Conservation (phyloP, 2,888 invertebrate genomes). For the Entomobrya proxima region DNA sequence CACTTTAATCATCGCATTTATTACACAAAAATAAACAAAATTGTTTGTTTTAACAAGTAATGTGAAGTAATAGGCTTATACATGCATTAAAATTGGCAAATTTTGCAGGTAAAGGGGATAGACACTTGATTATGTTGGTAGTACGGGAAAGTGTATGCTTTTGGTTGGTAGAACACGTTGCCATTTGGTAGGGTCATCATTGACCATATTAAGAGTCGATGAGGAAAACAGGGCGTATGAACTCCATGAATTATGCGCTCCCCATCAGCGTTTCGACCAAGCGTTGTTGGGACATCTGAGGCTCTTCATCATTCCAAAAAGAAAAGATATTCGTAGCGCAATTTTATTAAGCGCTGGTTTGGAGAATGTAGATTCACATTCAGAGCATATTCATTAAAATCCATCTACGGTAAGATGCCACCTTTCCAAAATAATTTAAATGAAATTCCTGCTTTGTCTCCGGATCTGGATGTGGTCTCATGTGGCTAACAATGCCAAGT, state of each 20-base stretch:
- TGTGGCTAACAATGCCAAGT: slow-evolving; percentile 68
- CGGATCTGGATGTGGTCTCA: slow-evolving; percentile 66
- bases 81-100: background rate
- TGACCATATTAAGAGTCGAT: slow-evolving; percentile 72
- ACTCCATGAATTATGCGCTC: slow-evolving; percentile 73
- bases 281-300: slow-evolving; percentile 69
- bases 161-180: slow-evolving; percentile 25
- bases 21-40: no score
- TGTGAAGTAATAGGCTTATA: background rate
- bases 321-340: background rate
- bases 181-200: slow-evolving; percentile 74
- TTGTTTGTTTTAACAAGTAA: no score
- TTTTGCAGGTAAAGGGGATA: background rate
- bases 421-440: slow-evolving; percentile 69
- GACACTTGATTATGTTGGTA: background rate
- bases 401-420: slow-evolving; percentile 65
- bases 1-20: no score
- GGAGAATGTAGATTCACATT: no score
- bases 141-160: background rate
- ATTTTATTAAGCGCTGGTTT: background rate
- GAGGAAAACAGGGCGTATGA: slow-evolving; percentile 68
- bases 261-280: slow-evolving; percentile 69
- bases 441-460: slow-evolving; percentile 55
- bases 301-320: slow-evolving; percentile 48
- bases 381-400: slow-evolving; percentile 64